Percentiles rank a stretch among this genome's conserved stretches.
Evolutionary conservation across 2,113 vertebrate genomes (phyloP).

Genomic region (Nycticebus coucang): DNA sequence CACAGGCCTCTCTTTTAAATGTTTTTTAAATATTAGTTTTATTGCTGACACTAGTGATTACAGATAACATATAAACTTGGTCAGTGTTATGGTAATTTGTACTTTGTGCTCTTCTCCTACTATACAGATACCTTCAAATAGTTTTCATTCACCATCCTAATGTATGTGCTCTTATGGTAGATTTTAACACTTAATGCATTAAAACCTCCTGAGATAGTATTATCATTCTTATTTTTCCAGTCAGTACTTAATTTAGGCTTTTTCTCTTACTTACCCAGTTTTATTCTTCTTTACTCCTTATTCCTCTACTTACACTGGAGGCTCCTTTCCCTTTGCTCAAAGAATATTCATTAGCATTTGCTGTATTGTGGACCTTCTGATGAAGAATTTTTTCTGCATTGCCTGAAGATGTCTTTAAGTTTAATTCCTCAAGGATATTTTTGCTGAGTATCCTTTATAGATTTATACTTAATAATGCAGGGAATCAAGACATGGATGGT

Average conservation of each 20-base stretch:
- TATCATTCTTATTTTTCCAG: not conserved
- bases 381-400: not conserved
- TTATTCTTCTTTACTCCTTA: not conserved
- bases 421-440: not conserved
- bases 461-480: not conserved
- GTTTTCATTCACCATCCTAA: not conserved
- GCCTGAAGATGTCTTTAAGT: not conserved
- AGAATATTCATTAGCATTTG: not conserved
- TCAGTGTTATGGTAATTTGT: not conserved
- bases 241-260: not conserved
- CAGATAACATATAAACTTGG: not conserved
- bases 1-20: not conserved
- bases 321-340: not conserved
- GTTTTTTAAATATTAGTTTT: not conserved
- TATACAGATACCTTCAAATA: not conserved
- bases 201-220: not conserved
- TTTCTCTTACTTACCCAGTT: not conserved
- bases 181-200: not conserved
- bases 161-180: not conserved
- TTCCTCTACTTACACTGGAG: not conserved
- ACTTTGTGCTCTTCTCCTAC: not conserved
- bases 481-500: not conserved
- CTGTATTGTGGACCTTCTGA: not conserved
- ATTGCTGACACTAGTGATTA: not conserved
- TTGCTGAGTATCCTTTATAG: not conserved